Conservation (phyloP, 2,797 vertebrate genomes). For the Helostoma temminkii region DNA sequence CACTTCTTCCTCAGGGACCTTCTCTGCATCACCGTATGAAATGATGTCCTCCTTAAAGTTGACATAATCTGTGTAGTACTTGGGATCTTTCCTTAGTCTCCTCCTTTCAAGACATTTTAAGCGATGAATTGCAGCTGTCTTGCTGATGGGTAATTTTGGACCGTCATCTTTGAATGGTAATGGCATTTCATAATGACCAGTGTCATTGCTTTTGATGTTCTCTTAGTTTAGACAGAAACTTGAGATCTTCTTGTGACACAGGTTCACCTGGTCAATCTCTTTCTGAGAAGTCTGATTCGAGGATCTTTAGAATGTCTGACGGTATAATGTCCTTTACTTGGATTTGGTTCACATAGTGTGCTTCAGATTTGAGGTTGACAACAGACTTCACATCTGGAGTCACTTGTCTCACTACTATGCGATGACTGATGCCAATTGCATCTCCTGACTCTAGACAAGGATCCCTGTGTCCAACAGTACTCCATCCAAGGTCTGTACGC, state of each 20-base stretch:
- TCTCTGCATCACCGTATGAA: constrained; percentile 29
- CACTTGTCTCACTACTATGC: constrained; percentile 34
- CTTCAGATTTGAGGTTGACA: constrained; percentile 41
- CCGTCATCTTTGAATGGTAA: constrained; percentile 18
- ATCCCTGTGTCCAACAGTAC: background rate
- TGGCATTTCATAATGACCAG: constrained; percentile 16
- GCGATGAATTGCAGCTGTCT: constrained; percentile 1
- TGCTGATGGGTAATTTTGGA: constrained; percentile 21
- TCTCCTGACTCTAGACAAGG: too few species aligned
- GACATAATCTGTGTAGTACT: constrained; percentile 18
- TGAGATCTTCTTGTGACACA: constrained; percentile 9
- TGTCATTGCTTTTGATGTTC: constrained; percentile 13
- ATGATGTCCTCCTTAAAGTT: constrained; percentile 39
- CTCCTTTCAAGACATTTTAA: constrained; percentile 2
- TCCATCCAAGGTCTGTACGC: constrained; percentile 25
- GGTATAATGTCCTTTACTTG: constrained; percentile 30
- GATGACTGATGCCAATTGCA: constrained; percentile 34
- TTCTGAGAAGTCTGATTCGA: constrained; percentile 23
- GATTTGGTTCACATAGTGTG: constrained; percentile 28
- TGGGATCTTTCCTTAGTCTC: background rate
- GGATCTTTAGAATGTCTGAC: constrained; percentile 28
- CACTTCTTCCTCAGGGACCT: background rate
- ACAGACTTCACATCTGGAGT: background rate
- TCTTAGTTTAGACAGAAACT: constrained; percentile 7
- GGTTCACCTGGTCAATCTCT: background rate